phyloP scores from a whole-genome alignment of 2,888 invertebrate genomes.

The Diachrysia chrysitis region DNA sequence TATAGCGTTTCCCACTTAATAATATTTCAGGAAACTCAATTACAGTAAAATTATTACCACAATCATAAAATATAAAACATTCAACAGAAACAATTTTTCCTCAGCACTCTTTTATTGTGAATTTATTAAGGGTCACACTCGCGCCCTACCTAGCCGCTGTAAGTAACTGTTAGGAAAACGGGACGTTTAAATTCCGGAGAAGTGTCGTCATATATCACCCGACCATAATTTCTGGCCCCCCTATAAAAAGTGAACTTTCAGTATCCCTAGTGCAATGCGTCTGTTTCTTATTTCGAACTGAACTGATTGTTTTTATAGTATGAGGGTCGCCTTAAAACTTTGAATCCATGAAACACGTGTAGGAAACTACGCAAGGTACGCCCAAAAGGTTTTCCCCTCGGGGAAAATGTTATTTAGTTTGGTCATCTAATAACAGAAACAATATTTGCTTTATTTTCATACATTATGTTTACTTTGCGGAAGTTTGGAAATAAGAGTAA shows the following conservation, averaged over 20 bases:
- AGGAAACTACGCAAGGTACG: slow-evolving; percentile 58
- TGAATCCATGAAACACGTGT: slow-evolving; percentile 80
- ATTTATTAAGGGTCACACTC: slow-evolving; percentile 86
- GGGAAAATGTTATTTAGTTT: slow-evolving; percentile 45
- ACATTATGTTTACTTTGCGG: slow-evolving; percentile 35
- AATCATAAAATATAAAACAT: slow-evolving; percentile 54
- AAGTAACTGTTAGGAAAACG: slow-evolving; percentile 83
- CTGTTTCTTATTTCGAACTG: slow-evolving; percentile 84
- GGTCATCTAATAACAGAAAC: slow-evolving; percentile 54
- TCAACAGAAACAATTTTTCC: slow-evolving; percentile 75
- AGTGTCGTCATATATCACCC: slow-evolving; percentile 85
- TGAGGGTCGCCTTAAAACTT: slow-evolving; percentile 69
- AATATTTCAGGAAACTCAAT: slow-evolving; percentile 17
- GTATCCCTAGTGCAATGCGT: slow-evolving; percentile 71
- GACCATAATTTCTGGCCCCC: slow-evolving; percentile 83
- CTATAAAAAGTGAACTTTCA: slow-evolving; percentile 81
- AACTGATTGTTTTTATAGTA: slow-evolving; percentile 86
- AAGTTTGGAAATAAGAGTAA: slow-evolving; percentile 20
- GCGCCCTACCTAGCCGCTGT: slow-evolving; percentile 75
- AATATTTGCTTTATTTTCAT: slow-evolving; percentile 45
- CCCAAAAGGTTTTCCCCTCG: slow-evolving; percentile 37
- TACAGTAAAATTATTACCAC: slow-evolving; percentile 43
- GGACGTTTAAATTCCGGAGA: slow-evolving; percentile 85
- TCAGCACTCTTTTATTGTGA: slow-evolving; percentile 78
- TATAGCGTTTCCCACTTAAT: background rate